Evolutionary conservation across 2,113 vertebrate species (phyloP), one percentile per base, ranked within the genome.

Genomic region (Ptyas mucosa): DNA sequence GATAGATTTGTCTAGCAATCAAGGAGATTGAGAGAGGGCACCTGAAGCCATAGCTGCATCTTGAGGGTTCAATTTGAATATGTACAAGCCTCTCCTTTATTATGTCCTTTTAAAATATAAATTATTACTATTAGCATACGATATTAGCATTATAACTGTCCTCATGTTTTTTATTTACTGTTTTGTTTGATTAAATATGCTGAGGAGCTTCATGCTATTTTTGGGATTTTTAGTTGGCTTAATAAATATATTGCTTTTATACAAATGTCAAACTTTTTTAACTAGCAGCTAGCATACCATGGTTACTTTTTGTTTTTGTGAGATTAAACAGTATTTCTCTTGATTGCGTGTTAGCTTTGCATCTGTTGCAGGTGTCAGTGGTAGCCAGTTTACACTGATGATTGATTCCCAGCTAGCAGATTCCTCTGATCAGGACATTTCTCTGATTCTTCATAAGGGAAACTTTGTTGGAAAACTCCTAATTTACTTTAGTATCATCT

Each of bases 361-460:
- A 29, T 64, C 26, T 64, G 26, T 64, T 64, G 61, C 10, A 64
- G 58, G 61, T 64, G 24, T 64, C 61, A 12, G 26, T 64, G 61
- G 10, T 64, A 29, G 61, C 61, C 61, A 29, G 3, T 64, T 64
- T 64, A 10, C 26, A 64, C 26, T 64, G 10, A 64, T 51, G 75
- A 43, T 91, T 53, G 49, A 55, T 88, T 93, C 88, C 21, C 21
- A 81, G 54, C 85, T n/a, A 23, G 64, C 29, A 20, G 39, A 29
- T 90, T 3, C 2, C 7, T 4, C 90, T 92, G 90, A 85, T 93
- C 49, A 52, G 92, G 85, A 87, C 87, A 58, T 93, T 20, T 95
- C 86, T 85, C 90, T 93, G 94, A 93, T 43, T 58, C 61, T 88
- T 87, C 52, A 43, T 91, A 85, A 75, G 94, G 88, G 61, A 43